A percentile compares a stretch with the other conserved stretches of the same genome.
Evolutionary conservation across 1,140 invertebrate species (phyloP).

Genomic region (Bombus huntii): DNA sequence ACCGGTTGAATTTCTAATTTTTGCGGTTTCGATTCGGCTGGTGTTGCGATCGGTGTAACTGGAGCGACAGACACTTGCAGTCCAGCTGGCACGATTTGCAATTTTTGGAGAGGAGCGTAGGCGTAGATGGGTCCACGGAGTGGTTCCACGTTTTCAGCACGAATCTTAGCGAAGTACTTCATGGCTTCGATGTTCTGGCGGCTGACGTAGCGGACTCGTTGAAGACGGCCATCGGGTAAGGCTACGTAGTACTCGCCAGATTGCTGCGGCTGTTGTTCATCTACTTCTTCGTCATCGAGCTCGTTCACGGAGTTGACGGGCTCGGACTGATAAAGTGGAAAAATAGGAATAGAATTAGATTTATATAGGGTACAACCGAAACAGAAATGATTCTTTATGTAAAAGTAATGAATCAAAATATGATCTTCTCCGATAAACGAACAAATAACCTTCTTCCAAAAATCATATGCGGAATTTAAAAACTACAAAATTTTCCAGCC

Average conservation of each 20-base stretch:
- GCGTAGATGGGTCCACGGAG: constrained; percentile 83
- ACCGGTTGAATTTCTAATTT: constrained; percentile 73
- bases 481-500: too few species aligned
- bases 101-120: constrained; percentile 80
- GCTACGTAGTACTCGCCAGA: constrained; percentile 83
- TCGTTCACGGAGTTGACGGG: constrained; percentile 76
- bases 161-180: constrained; percentile 83
- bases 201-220: constrained; percentile 82
- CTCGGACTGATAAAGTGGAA: constrained; percentile 68
- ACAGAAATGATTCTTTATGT: background rate
- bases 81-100: constrained; percentile 70
- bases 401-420: too few species aligned
- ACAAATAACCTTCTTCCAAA: too few species aligned
- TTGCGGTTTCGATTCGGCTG: constrained; percentile 48
- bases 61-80: constrained; percentile 64
- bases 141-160: constrained; percentile 83
- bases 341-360: background rate
- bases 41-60: constrained; percentile 22
- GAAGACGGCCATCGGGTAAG: constrained; percentile 82
- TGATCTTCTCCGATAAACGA: too few species aligned
- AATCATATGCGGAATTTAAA: too few species aligned
- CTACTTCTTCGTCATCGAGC: constrained; percentile 74
- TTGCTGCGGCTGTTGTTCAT: constrained; percentile 72
- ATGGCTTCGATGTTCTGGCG: constrained; percentile 82
- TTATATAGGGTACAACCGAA: too few species aligned